Evolutionary conservation across 2,113 vertebrate species (phyloP), one percentile per base, ranked within the genome.

Genomic region (Mixornis gularis): DNA sequence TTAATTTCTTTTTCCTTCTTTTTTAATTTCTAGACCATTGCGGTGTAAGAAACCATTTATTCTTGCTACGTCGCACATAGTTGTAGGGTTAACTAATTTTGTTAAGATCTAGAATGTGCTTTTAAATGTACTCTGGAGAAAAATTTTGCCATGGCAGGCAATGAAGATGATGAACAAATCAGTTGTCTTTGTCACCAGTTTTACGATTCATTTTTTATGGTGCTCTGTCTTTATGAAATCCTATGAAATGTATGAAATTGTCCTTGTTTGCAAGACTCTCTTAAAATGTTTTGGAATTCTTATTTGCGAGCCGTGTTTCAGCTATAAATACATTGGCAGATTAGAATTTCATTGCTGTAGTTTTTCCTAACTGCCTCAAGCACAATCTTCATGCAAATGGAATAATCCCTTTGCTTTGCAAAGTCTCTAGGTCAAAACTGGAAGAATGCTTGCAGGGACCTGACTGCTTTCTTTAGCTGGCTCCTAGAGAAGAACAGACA

Each of bases 1-100:
- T 69, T 53, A 30, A 6, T 9, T 15, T 44, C 8, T 20, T 27
- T 49, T 24, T 29, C 7, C 29, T 64, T 43, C 17, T 51, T 56
- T 49, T 27, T 20, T 25, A 38, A 29, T 68, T 74, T 60, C 86
- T 52, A 66, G 26, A 73, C 15, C 36, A 27, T 77, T 96, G 65
- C 32, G 68, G 24, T 73, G 32, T 13, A 79, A 74, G 43, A 88
- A 66, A 41, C 25, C 32, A 27, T 19, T 79, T 79, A 43, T 7
- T 77, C 60, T 73, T 60, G 32, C 73, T 81, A 24, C 5, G 8
- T 55, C 0, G 0, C 15, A 46, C 62, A 27, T 15, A 82, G 64
- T 88, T 77, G 30, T 71, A 82, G 65, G 92, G 82, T 95, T 96
- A 93, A 91, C 84, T 95, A 85, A 92, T 96, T 95, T 90, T 70